Base-by-base conservation (phyloP, 2,797 vertebrate genomes). In the Bovichtus diacanthus region DNA sequence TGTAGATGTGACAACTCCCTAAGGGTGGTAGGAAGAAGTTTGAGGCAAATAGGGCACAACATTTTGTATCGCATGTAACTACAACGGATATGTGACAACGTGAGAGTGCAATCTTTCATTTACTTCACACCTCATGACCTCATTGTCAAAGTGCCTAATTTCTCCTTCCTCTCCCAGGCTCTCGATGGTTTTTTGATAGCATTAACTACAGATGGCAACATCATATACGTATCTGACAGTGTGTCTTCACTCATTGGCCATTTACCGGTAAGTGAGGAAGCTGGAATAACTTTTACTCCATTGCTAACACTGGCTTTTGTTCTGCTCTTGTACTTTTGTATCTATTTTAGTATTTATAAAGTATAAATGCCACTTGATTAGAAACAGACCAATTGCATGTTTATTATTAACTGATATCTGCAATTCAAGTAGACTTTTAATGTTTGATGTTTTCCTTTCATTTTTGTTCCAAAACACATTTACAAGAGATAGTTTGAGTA, bases 231-330 rank as follows among this genome's bases (percentile, higher is more conserved):
- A 21, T 96, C 95, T 69, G 96, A 97, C 77, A 97, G 96, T 4
- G 94, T 98, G 90, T 96, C 95, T 0, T 95, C 95, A 78, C 95
- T 99, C 53, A 97, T 99, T 72, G 98, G 98, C 70, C 95, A 98
- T 95, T 93, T 96, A 93, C 95, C 97, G 90, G 98, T 99, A 96
- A 98, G 98, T 95, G 29, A 78, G 3, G 71, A 59, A 62, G 56
- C 49, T 75, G 73, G 61, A 76, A 8, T 25, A 18, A n/a, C 10
- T 25, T 27, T 39, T 7, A 13, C 39, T 49, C 34, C 61, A n/a
- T 25, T 53, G 19, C 12, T 25, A 18, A 50, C 41, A 5, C 41
- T 59, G 27, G 0, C 21, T 11, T 53, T 36, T 31, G 70, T 64
- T 29, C 8, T 58, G 5, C 60, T 55, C 18, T 44, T 49, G 27